Evolutionary conservation across 2,797 vertebrate genomes (phyloP).

Genomic region (Cuculus canorus): DNA sequence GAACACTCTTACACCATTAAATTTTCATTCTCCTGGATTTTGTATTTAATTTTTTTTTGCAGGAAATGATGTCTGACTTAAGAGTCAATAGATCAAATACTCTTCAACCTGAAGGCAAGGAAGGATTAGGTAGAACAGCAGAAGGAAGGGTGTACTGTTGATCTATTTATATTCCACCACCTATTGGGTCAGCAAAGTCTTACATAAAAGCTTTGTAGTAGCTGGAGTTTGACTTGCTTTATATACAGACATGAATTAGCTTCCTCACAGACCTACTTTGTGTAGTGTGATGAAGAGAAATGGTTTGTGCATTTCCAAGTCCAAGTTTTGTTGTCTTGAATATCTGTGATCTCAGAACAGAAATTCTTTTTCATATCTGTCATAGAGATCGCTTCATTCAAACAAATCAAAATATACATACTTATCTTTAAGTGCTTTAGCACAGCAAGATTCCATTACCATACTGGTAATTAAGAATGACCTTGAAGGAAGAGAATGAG

Average conservation of each 20-base stretch:
- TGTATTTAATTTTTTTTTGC: background rate
- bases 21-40: background rate
- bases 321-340: constrained; percentile 3
- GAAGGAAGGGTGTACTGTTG: constrained; percentile 45
- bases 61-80: constrained; percentile 40
- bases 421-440: constrained; percentile 20
- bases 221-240: constrained; percentile 57
- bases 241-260: constrained; percentile 41
- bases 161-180: constrained; percentile 73
- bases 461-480: constrained; percentile 6
- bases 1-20: background rate
- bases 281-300: constrained; percentile 7
- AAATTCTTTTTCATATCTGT: background rate
- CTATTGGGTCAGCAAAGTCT: constrained; percentile 73
- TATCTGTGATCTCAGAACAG: constrained; percentile 3
- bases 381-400: background rate
- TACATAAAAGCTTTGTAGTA: constrained; percentile 68
- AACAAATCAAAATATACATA: background rate
- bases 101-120: constrained; percentile 59
- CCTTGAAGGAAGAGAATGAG: background rate
- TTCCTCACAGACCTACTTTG: constrained; percentile 12
- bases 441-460: constrained; percentile 10
- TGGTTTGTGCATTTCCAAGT: background rate
- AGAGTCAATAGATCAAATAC: constrained; percentile 69
- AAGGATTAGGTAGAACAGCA: constrained; percentile 68